phyloP scores from a whole-genome alignment of 2,113 vertebrate species.

The Piprites chloris region DNA sequence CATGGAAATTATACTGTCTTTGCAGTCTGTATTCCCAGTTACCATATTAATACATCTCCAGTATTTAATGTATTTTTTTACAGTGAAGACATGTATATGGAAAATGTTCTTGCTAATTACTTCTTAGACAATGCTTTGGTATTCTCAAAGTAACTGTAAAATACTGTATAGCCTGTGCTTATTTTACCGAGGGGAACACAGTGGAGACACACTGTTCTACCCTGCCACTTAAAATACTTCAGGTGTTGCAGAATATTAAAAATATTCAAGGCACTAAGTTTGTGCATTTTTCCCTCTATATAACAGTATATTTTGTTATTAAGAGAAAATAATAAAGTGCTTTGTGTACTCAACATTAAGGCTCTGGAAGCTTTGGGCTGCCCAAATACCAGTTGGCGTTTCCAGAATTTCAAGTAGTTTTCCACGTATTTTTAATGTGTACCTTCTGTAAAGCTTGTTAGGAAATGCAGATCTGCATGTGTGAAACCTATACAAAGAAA shows the following conservation, averaged over 20 bases:
- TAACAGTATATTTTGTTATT: background rate
- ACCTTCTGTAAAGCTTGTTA: background rate
- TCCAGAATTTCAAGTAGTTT: background rate
- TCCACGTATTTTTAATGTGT: background rate
- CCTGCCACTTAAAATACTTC: background rate
- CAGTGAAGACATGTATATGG: background rate
- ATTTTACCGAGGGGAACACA: background rate
- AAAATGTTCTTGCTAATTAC: constrained; percentile 5
- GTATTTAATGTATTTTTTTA: background rate
- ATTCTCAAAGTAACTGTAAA: constrained; percentile 1
- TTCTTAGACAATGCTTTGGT: background rate
- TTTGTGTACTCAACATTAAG: background rate
- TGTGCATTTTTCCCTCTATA: background rate
- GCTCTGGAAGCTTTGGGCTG: background rate
- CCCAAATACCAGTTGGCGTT: background rate
- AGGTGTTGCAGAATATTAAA: background rate
- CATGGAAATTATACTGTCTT: background rate
- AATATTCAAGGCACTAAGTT: background rate
- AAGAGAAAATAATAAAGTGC: background rate
- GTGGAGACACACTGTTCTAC: background rate
- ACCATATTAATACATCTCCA: background rate
- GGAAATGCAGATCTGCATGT: background rate
- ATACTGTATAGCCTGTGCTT: background rate
- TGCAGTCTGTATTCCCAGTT: background rate
- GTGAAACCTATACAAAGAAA: background rate